Evolutionary conservation across 2,888 invertebrate genomes (phyloP), one percentile per base, ranked within the genome.

Genomic region (Chorisops tibialis): DNA sequence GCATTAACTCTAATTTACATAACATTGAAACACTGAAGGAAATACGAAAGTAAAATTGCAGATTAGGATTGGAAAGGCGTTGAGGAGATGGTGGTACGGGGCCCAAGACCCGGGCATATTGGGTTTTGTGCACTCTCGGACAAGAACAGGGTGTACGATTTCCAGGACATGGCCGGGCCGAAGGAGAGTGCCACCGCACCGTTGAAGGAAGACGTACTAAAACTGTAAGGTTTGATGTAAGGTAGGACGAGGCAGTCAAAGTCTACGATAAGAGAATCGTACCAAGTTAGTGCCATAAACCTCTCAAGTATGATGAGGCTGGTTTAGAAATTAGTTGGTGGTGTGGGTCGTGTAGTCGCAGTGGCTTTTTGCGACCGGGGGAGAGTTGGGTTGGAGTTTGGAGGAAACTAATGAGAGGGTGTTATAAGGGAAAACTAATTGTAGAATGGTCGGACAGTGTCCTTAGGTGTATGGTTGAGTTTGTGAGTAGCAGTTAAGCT

Each of bases 1-100:
- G 69, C 68, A 69, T 69, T 69, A 69, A 67, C 67, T 69, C 67
- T 69, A 68, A 69, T 69, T 69, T 69, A 68, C 69, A 69, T 69
- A 69, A 69, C 69, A 69, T 69, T 69, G 69, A 69, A 68, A 66
- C 67, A 67, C 65, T 64, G 64, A 65, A 65, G 63, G 63, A 65
- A 65, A 60, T 65, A 65, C 65, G 60, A 65, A 65, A 65, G 63
- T 63, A 63, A 63, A 64, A 62, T 64, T 64, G 64, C 62, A 64
- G 62, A 41, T 52, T 54, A 59, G 59, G 64, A 59, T 62, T 59
- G 64, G 48, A 45, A 16, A 22, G 59, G n/a, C 4, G 63, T 43
- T 18, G 43, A 45, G 45, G 30, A 18, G 24, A 30, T 18, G 11
- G 22, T 18, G 43, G 56, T 6, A 43, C 16, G 35, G 56, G 30